These are phyloP conservation scores for Dryocosmus kuriphilus DNA, from an alignment of 2,888 invertebrate species.

Conservation along the genomic window DNA sequence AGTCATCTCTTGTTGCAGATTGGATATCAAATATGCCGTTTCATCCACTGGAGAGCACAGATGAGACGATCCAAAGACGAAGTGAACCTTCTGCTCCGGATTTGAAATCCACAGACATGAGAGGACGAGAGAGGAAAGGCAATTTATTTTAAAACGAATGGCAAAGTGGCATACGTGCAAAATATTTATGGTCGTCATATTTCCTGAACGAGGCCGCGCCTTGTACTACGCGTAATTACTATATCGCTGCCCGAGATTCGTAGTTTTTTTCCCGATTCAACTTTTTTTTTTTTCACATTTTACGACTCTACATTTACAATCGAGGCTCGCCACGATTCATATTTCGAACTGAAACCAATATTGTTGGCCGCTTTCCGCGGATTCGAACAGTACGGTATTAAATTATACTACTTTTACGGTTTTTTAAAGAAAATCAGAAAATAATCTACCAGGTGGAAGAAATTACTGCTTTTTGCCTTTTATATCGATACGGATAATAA, in stretches of 20 bases:
- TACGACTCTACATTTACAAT: background rate
- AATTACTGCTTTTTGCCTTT: background rate
- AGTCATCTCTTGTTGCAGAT: background rate
- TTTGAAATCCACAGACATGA: background rate
- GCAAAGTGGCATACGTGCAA: background rate
- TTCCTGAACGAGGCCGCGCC: background rate
- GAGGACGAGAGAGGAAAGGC: background rate
- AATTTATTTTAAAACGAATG: background rate
- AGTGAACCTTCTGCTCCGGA: background rate
- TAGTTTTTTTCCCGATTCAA: background rate
- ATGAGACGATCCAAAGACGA: slow-evolving; percentile 5
- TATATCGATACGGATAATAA: background rate
- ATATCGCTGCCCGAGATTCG: background rate
- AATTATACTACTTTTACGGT: background rate
- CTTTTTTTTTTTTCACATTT: background rate
- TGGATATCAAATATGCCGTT: slow-evolving; percentile 9
- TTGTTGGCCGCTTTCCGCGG: background rate
- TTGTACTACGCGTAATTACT: slow-evolving; percentile 14
- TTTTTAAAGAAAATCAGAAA: background rate
- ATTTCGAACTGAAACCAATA: background rate
- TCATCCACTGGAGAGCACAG: background rate
- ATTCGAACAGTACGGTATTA: background rate
- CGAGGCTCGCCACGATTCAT: background rate
- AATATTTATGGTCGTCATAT: slow-evolving; percentile 8
- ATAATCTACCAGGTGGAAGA: background rate